These are phyloP conservation scores for Platyrinchus mystaceus DNA, from an alignment of 2,797 vertebrate species.

Conservation along the genomic window DNA sequence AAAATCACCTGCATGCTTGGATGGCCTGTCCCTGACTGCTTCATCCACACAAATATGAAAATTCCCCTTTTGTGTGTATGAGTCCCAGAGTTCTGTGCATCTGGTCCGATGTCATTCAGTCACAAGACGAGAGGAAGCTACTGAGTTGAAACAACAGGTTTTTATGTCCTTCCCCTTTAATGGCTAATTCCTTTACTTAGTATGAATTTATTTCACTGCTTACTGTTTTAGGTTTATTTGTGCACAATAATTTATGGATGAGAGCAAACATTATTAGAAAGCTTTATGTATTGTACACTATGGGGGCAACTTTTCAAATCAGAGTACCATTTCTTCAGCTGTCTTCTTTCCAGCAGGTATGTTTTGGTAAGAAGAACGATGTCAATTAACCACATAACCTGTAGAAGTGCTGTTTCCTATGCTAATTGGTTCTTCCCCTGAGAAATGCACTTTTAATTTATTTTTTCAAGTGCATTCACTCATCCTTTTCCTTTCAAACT, in stretches of 20 bases:
- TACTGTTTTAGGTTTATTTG: slow-evolving; percentile 27
- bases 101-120: not conserved
- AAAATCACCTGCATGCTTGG: not conserved
- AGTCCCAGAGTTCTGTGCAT: not conserved
- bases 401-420: not conserved
- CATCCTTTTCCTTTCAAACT: not conserved
- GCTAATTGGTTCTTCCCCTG: not conserved
- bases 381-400: slow-evolving; percentile 1
- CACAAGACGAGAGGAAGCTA: not conserved
- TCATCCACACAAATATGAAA: not conserved
- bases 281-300: not conserved
- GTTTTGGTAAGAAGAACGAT: slow-evolving; percentile 17
- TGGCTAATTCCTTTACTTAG: not conserved
- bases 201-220: not conserved
- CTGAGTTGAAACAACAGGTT: not conserved
- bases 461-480: slow-evolving; percentile 6
- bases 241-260: slow-evolving; percentile 6
- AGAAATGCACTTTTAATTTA: not conserved
- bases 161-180: not conserved
- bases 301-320: not conserved
- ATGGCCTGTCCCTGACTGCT: not conserved
- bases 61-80: not conserved
- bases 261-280: slow-evolving; percentile 22
- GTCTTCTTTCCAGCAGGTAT: not conserved
- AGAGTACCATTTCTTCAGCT: not conserved